Percentiles rank a stretch among this genome's conserved stretches.
phyloP scores from a whole-genome alignment of 1,140 invertebrate species.

The Sipha flava region DNA sequence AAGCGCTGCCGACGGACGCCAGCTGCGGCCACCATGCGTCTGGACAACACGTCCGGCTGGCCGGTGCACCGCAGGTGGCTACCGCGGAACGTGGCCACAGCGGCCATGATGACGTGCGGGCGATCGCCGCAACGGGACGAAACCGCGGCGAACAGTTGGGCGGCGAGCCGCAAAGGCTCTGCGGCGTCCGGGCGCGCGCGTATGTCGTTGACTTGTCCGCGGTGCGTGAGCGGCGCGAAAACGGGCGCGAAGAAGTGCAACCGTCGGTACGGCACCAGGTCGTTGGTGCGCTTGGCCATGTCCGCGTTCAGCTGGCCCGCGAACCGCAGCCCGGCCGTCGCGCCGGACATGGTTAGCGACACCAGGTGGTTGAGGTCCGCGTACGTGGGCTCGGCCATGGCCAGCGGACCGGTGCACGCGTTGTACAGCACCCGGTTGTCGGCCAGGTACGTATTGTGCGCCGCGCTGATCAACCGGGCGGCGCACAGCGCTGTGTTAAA shows the following conservation, averaged over 20 bases:
- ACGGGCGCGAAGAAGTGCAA: conserved; percentile 51
- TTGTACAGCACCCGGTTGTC: conserved; percentile 61
- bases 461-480: conserved; percentile 54
- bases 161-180: too few species aligned
- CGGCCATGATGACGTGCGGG: not conserved
- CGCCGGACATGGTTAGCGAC: conserved; percentile 53
- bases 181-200: not conserved
- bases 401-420: conserved; percentile 50
- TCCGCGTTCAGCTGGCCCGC: conserved; percentile 61
- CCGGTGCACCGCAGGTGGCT: not conserved
- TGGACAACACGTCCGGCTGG: not conserved
- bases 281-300: conserved; percentile 59
- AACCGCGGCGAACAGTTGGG: not conserved
- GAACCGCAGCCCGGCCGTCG: conserved; percentile 53
- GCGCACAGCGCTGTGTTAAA: conserved; percentile 59
- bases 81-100: conserved; percentile 7
- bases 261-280: conserved; percentile 49
- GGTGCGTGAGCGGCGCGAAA: conserved; percentile 55
- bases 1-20: not conserved
- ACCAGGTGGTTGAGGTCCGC: conserved; percentile 53
- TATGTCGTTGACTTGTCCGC: conserved; percentile 49
- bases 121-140: not conserved
- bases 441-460: conserved; percentile 55
- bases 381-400: conserved; percentile 52
- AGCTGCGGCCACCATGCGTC: not conserved